Percentiles rank a stretch among this genome's conserved stretches.
Evolutionary conservation across 2,113 vertebrate genomes (phyloP).

Genomic region (Serinus canaria): DNA sequence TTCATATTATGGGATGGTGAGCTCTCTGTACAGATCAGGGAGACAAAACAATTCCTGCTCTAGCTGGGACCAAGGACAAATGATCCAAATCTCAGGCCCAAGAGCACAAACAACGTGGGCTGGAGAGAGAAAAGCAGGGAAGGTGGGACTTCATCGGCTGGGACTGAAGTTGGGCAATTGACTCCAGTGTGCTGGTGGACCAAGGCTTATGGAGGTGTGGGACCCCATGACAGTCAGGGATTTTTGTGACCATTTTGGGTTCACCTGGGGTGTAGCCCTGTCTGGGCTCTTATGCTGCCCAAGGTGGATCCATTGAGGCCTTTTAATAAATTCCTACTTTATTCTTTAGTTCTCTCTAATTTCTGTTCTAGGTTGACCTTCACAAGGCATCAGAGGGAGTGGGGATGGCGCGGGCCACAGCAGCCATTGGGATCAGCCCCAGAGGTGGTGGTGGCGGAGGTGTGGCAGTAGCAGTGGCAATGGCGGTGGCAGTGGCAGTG

Average conservation of each 20-base stretch:
- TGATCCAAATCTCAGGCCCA: background rate
- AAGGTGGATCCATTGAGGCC: background rate
- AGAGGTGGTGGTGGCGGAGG: rapidly evolving
- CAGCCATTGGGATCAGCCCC: too few species aligned
- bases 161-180: background rate
- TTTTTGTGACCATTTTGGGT: background rate
- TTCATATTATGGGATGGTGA: background rate
- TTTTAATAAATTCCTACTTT: background rate
- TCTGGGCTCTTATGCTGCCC: background rate
- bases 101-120: rapidly evolving
- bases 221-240: rapidly evolving
- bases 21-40: background rate
- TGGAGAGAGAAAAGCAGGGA: background rate
- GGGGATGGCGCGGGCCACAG: background rate
- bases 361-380: background rate
- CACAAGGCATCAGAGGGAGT: background rate
- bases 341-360: background rate
- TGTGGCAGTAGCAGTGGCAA: too few species aligned
- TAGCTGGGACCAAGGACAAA: background rate
- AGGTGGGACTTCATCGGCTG: background rate
- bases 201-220: background rate
- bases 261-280: background rate
- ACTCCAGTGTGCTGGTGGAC: background rate
- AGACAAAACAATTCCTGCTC: background rate
- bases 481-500: too few species aligned